Conservation (phyloP, 2,888 invertebrate species). For the Platycheirus albimanus region DNA sequence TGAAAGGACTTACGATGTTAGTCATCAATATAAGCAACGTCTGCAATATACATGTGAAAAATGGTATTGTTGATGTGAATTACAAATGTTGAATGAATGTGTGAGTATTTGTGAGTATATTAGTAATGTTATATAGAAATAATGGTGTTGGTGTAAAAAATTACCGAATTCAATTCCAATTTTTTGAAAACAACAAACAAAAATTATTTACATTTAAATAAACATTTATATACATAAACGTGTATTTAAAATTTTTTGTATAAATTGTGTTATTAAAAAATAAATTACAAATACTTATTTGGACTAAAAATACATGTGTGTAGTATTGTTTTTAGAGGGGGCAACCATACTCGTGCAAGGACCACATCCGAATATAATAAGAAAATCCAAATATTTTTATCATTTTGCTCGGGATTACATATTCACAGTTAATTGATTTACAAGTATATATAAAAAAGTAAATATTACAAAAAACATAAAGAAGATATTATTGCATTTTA, state of each 20-base stretch:
- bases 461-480: constrained; percentile 2
- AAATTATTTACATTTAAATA: constrained; percentile 26
- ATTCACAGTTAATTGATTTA: constrained; percentile 45
- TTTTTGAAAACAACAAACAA: constrained; percentile 76
- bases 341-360: constrained; percentile 83
- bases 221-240: neutral
- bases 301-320: constrained; percentile 45
- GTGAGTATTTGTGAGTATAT: too few species aligned
- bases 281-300: constrained; percentile 44
- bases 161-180: constrained; percentile 78
- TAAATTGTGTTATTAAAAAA: constrained; percentile 52
- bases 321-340: constrained; percentile 75
- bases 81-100: too few species aligned
- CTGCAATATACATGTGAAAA: too few species aligned
- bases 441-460: constrained; percentile 11
- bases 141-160: constrained; percentile 9
- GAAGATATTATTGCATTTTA: neutral
- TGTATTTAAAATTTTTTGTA: neutral
- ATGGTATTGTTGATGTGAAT: too few species aligned
- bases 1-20: too few species aligned
- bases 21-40: too few species aligned
- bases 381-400: constrained; percentile 52
- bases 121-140: too few species aligned
- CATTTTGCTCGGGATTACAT: constrained; percentile 34
- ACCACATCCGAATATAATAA: constrained; percentile 75